A percentile compares a stretch with the other conserved stretches of the same genome.
phyloP scores from a whole-genome alignment of 1,140 invertebrate genomes.

The Euwallacea similis region DNA sequence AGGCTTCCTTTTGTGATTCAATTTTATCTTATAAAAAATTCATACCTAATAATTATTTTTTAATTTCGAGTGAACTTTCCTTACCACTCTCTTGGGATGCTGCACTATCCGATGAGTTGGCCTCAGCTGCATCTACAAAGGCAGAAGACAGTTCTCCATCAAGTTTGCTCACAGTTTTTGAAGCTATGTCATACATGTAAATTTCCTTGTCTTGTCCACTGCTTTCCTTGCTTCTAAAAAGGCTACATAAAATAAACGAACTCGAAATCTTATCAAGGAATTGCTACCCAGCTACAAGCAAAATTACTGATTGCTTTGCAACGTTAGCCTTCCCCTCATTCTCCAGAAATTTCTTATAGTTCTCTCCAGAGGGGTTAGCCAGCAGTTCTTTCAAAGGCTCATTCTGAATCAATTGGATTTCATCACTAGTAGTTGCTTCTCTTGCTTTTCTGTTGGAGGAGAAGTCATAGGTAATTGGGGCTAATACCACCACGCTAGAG shows the following conservation, averaged over 20 bases:
- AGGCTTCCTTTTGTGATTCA: no score
- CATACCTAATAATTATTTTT: no score
- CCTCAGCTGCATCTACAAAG: slow-evolving; percentile 82
- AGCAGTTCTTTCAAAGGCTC: slow-evolving; percentile 74
- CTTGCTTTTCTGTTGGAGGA: slow-evolving; percentile 52
- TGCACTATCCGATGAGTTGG: slow-evolving; percentile 47
- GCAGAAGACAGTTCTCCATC: slow-evolving; percentile 75
- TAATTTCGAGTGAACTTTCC: no score
- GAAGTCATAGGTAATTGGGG: slow-evolving; percentile 68
- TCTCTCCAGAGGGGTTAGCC: slow-evolving; percentile 71
- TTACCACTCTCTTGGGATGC: no score
- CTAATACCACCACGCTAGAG: slow-evolving; percentile 78
- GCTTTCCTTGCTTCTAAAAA: background rate
- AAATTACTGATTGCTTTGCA: slow-evolving; percentile 74
- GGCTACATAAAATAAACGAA: background rate
- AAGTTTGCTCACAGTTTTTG: slow-evolving; percentile 69
- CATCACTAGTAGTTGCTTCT: slow-evolving; percentile 57
- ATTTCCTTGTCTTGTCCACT: slow-evolving; percentile 69
- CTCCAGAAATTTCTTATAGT: slow-evolving; percentile 78
- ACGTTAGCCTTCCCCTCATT: slow-evolving; percentile 71
- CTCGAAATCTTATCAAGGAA: background rate
- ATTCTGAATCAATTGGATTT: slow-evolving; percentile 66
- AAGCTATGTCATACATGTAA: slow-evolving; percentile 79
- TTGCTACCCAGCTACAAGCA: slow-evolving; percentile 75
- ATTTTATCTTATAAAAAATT: no score